phyloP scores from a whole-genome alignment of 2,113 vertebrate genomes.

The Daboia siamensis region DNA sequence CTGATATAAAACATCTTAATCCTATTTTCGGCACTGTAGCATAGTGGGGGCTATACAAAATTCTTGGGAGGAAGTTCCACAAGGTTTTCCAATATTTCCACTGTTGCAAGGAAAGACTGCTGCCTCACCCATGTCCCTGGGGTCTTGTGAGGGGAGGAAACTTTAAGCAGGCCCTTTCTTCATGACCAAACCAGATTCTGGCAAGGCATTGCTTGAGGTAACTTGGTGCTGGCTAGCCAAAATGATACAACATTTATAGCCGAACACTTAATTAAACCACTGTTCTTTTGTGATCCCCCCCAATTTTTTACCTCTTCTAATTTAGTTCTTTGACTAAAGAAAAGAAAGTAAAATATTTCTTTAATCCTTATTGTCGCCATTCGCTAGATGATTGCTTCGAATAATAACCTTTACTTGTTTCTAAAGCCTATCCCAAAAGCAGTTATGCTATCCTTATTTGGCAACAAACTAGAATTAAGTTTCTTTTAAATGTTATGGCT shows the following conservation, averaged over 20 bases:
- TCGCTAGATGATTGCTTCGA: not conserved
- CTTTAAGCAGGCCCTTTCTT: not conserved
- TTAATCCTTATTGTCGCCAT: not conserved
- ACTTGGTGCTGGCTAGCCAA: not conserved
- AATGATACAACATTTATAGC: not conserved
- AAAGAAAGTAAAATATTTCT: not conserved
- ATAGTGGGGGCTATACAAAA: not conserved
- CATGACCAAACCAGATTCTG: not conserved
- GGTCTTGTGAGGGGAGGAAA: not conserved
- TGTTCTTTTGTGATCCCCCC: not conserved
- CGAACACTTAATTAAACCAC: not conserved
- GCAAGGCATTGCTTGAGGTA: not conserved
- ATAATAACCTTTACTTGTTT: not conserved
- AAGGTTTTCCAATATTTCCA: not conserved
- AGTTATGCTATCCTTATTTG: not conserved
- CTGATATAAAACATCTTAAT: not conserved
- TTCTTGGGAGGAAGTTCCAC: not conserved
- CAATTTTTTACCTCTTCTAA: not conserved
- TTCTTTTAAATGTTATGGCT: not conserved
- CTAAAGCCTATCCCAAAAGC: not conserved
- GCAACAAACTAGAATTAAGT: not conserved
- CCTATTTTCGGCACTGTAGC: not conserved
- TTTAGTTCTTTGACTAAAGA: not conserved
- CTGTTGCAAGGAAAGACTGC: not conserved
- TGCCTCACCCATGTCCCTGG: not conserved